A percentile compares a stretch with the other conserved stretches of the same genome.
Evolutionary conservation across 2,888 invertebrate species (phyloP).

Genomic region (Carabus problematicus): DNA sequence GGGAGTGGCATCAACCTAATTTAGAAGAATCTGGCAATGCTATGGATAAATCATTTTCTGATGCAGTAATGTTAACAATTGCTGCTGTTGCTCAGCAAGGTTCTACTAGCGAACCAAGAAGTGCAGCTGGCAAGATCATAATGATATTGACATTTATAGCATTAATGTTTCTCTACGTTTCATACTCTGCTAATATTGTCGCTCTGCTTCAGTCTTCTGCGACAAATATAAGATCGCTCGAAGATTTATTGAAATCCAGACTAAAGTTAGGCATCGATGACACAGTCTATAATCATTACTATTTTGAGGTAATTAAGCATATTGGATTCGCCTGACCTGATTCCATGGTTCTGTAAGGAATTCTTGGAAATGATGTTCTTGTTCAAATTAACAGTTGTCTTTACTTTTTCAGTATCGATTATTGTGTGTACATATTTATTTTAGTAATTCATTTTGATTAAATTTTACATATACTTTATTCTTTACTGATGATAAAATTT

Average conservation of each 20-base stretch:
- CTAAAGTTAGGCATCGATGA: slow-evolving; percentile 69
- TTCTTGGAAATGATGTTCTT: too few relatives aligned
- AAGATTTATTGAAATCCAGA: slow-evolving; percentile 65
- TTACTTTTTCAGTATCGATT: too few relatives aligned
- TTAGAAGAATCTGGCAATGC: not conserved
- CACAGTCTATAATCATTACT: slow-evolving; percentile 63
- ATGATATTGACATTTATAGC: slow-evolving; percentile 54
- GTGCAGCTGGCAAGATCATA: slow-evolving; percentile 59
- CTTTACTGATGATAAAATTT: too few relatives aligned
- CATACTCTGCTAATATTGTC: slow-evolving; percentile 73
- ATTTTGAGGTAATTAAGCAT: slow-evolving; percentile 65
- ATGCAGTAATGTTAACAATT: slow-evolving; percentile 57
- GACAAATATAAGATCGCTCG: slow-evolving; percentile 63
- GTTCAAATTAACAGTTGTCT: too few relatives aligned
- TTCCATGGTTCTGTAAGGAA: too few relatives aligned
- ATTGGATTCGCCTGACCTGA: not conserved
- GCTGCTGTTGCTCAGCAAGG: slow-evolving; percentile 63
- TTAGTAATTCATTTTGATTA: too few relatives aligned
- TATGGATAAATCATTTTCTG: slow-evolving; percentile 49
- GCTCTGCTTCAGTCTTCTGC: slow-evolving; percentile 71
- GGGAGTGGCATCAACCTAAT: slow-evolving; percentile 19
- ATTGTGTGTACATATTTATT: too few relatives aligned
- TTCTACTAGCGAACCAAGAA: slow-evolving; percentile 57
- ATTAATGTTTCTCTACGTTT: slow-evolving; percentile 67
- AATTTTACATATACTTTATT: too few relatives aligned